phyloP scores from a whole-genome alignment of 1,140 invertebrate genomes.

The Drosophila truncata region DNA sequence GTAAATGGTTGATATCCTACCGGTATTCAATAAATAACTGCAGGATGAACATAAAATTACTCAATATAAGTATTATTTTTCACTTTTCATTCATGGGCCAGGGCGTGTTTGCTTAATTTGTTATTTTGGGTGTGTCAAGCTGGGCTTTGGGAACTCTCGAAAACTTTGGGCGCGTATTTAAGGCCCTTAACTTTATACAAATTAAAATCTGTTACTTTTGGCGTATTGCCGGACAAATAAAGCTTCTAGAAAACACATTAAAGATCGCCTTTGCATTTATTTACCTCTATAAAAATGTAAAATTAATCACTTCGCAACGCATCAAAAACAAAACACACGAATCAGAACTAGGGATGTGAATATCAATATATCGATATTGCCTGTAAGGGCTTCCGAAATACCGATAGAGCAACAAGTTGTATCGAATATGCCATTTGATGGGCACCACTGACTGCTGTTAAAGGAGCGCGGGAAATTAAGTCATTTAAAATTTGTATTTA shows the following conservation, averaged over 20 bases:
- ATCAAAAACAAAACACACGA: conserved; percentile 62
- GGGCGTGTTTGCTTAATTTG: conserved; percentile 75
- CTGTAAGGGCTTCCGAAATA: neutral
- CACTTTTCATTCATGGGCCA: conserved; percentile 7
- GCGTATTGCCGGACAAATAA: rapidly evolving
- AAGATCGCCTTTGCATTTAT: conserved; percentile 33
- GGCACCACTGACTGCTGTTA: neutral
- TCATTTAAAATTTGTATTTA: neutral
- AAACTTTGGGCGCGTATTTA: neutral
- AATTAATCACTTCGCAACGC: conserved; percentile 54
- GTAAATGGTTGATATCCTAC: conserved; percentile 1
- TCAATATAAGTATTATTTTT: neutral
- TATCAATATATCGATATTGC: neutral
- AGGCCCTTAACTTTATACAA: neutral
- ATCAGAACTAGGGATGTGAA: conserved; percentile 9
- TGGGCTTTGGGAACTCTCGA: conserved; percentile 39
- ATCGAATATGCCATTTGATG: neutral
- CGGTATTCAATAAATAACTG: conserved; percentile 17
- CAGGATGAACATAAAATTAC: neutral
- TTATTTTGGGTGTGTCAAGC: conserved; percentile 76
- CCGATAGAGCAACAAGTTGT: conserved; percentile 54
- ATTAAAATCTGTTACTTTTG: neutral
- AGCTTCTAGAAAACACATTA: neutral
- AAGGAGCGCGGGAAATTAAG: neutral
- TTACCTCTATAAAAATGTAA: conserved; percentile 57